Base-by-base conservation (phyloP, 2,113 vertebrate species). In the Albula glossodonta region DNA sequence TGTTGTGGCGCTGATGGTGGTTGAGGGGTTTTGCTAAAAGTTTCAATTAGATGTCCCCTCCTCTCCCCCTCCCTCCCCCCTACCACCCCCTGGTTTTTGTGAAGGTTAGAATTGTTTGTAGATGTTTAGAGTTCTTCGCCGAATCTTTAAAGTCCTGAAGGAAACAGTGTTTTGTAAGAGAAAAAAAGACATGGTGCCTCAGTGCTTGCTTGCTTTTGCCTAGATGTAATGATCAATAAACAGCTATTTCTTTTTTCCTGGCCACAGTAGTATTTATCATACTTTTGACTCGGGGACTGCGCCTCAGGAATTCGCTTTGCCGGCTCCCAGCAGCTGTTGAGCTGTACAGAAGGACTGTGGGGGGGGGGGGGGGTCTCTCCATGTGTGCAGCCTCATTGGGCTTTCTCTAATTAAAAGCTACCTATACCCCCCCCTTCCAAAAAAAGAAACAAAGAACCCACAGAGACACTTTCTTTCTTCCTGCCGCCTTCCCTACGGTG, bases 331-430 rank as follows among this genome's bases (percentile, higher is more conserved):
- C 60, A 66, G 60, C 60, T 51, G 50, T 49, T n/a, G 9, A 13
- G 13, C 17, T 5, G 22, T 22, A 11, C 63, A 25, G 48, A 12
- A 12, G 56, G 15, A 12, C 10, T 17, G 31, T 51, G 17, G 48
- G 49, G 49, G 78, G 0, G 52, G 51, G 15, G 25, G 11, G 50
- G 49, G 79, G 56, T 56, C 31, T 41, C 31, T 41, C 31, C 31
- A 41, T 41, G 31, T 41, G 31, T 41, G 31, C 31, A 41, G 31
- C 31, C 31, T 41, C 31, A 41, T 41, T 41, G 31, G 31, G 31
- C 31, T 41, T 41, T 63, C 78, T 80, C 41, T 85, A 85, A 85
- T 85, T 80, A 85, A 85, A 85, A 5, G 56, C 79, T 81, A 81
- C 80, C 78, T 48, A 51, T 85, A 50, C 3, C 41, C 49, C 49